Base-by-base conservation (phyloP, 2,113 vertebrate species). In the Cebus imitator region DNA sequence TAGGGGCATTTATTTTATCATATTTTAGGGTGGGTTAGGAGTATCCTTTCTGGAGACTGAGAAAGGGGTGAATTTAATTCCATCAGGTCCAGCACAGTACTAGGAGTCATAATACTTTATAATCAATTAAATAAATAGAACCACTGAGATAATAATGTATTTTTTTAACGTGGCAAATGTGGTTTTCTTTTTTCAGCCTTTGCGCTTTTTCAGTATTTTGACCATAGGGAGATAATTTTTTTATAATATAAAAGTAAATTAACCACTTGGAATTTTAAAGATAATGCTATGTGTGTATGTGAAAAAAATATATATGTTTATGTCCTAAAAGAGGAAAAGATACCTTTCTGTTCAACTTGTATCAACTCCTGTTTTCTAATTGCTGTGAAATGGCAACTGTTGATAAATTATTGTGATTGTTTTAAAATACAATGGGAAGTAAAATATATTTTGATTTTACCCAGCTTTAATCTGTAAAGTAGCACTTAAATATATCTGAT, bases 151-250 rank as follows among this genome's bases (percentile, higher is more conserved):
- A 95, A 86, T 96, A 95, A 86, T 96, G 87, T 97, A 95, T 97
- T 97, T 98, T 98, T 98, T 98, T 94, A 91, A 97, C 78, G 91
- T 98, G 96, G 90, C 78, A 96, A 96, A 94, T 93, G 94, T 97
- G 87, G 57, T 97, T 97, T 97, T 92, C 70, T 93, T 94, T 96
- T 94, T 97, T 90, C 57, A 87, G 68, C 94, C 87, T 97, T 91
- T 82, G 97, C 1, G 79, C 80, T 94, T 97, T 97, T 97, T 96
- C 95, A 83, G 84, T 98, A 94, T 96, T 96, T 97, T 96, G 90
- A 96, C 75, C 94, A 84, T 96, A 96, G 81, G 90, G 78, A 85
- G 73, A 73, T 84, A 83, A 91, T 87, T 96, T 97, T 97, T 98
- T 87, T 75, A 97, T 94, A 89, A 96, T 83, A 95, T 68, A 89